A percentile compares a stretch with the other conserved stretches of the same genome.
phyloP scores from a whole-genome alignment of 2,113 vertebrate species.

The Dipodomys ordii region DNA sequence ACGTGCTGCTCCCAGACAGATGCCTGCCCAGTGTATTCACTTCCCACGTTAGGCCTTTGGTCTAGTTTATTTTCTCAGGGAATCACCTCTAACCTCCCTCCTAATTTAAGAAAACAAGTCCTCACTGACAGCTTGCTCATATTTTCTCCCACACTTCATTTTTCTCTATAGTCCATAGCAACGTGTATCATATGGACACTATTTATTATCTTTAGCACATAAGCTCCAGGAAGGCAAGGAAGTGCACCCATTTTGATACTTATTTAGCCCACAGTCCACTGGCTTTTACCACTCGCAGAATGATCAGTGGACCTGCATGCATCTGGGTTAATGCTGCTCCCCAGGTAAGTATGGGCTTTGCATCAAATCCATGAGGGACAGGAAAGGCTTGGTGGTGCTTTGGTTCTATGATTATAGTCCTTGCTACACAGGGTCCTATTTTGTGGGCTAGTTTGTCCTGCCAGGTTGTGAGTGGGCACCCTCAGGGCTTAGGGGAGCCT shows the following conservation, averaged over 20 bases:
- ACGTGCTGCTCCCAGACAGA: background rate
- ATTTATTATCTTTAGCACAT: background rate
- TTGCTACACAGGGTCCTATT: background rate
- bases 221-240: background rate
- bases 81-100: background rate
- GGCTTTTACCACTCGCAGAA: background rate
- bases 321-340: background rate
- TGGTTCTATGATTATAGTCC: background rate
- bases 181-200: background rate
- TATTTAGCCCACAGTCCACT: background rate
- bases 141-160: background rate
- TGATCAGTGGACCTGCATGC: background rate
- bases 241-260: background rate
- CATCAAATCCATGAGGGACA: background rate
- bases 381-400: background rate
- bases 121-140: background rate
- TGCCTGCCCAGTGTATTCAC: background rate
- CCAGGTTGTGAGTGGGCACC: background rate
- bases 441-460: background rate
- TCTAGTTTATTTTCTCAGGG: background rate
- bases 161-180: background rate
- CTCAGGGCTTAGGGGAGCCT: background rate
- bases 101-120: background rate
- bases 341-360: background rate
- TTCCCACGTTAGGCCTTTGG: background rate